Conservation (phyloP, 53 echinoderm and acorn worm genomes). For the Apostichopus leukothele region DNA sequence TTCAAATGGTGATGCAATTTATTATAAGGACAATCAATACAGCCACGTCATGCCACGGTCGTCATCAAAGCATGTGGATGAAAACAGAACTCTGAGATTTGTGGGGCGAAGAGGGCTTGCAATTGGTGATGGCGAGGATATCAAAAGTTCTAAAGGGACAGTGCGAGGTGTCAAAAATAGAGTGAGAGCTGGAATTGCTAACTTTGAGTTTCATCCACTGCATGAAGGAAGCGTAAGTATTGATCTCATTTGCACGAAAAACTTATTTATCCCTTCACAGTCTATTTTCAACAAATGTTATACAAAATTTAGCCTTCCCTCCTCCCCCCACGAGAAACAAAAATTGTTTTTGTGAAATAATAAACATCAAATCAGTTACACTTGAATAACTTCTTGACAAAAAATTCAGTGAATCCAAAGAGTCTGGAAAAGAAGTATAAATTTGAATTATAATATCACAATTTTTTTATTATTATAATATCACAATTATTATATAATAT, state of each 20-base stretch:
- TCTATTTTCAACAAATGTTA: too few relatives aligned
- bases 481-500: too few relatives aligned
- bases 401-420: too few relatives aligned
- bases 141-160: slow-evolving; percentile 79
- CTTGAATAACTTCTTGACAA: too few relatives aligned
- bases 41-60: slow-evolving; percentile 31
- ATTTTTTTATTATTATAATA: too few relatives aligned
- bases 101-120: slow-evolving; percentile 84
- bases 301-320: too few relatives aligned
- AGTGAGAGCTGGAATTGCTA: slow-evolving; percentile 89
- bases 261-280: too few relatives aligned
- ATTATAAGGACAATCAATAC: background rate
- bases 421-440: too few relatives aligned
- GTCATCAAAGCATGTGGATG: slow-evolving; percentile 50
- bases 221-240: slow-evolving; percentile 48
- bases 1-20: slow-evolving; percentile 14
- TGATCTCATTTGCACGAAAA: background rate
- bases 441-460: too few relatives aligned
- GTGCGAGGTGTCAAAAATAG: slow-evolving; percentile 91
- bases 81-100: slow-evolving; percentile 85
- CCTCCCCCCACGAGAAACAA: too few relatives aligned
- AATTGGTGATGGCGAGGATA: slow-evolving; percentile 84
- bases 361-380: too few relatives aligned
- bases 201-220: slow-evolving; percentile 84
- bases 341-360: too few relatives aligned